A percentile compares a stretch with the other conserved stretches of the same genome.
phyloP scores from a whole-genome alignment of 2,113 vertebrate species.

The Pituophis catenifer region DNA sequence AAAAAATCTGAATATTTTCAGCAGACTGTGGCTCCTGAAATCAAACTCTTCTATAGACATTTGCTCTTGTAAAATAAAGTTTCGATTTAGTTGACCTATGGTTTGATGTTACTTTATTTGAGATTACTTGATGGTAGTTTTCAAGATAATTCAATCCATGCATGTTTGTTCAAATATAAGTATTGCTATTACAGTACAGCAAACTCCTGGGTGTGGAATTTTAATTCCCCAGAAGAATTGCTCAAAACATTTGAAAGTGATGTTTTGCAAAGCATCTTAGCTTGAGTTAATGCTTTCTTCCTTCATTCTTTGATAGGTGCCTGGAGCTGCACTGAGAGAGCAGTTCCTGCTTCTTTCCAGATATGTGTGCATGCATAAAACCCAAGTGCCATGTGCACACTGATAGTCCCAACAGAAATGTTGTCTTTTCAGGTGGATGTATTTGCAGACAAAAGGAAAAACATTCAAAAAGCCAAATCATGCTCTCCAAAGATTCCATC shows the following conservation, averaged over 20 bases:
- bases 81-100: not conserved
- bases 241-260: not conserved
- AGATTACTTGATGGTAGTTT: constrained; percentile 6
- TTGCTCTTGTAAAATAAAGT: constrained; percentile 7
- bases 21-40: constrained; percentile 27
- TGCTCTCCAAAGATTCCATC: not conserved
- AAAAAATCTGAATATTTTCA: not conserved
- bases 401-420: not conserved
- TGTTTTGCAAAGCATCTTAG: not conserved
- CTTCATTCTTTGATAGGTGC: not conserved
- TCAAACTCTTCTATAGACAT: constrained; percentile 17
- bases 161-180: not conserved
- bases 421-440: not conserved
- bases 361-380: not conserved
- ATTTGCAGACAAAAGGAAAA: not conserved
- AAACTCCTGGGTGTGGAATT: not conserved
- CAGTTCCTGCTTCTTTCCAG: not conserved
- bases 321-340: not conserved
- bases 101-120: constrained; percentile 10
- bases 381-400: not conserved
- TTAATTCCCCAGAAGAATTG: not conserved
- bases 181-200: not conserved
- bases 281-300: not conserved
- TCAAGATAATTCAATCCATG: not conserved
- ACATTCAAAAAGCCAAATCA: not conserved